phyloP scores from a whole-genome alignment of 2,888 invertebrate genomes.

The Ceratothoa steindachneri region DNA sequence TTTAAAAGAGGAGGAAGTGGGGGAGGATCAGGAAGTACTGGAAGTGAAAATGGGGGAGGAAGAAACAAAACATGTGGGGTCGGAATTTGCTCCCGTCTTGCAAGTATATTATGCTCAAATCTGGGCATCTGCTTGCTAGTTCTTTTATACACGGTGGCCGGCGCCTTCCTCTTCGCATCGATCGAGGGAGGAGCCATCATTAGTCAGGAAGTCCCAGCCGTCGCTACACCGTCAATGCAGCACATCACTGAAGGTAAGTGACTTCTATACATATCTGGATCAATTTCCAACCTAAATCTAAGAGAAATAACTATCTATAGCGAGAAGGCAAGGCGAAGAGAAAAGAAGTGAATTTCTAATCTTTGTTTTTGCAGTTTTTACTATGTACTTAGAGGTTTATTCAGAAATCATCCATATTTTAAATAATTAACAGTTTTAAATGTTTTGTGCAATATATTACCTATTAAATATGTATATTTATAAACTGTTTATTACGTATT shows the following conservation, averaged over 20 bases:
- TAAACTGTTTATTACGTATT: too few relatives aligned
- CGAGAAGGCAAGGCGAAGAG: background rate
- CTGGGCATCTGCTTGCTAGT: slow-evolving; percentile 90
- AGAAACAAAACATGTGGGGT: slow-evolving; percentile 24
- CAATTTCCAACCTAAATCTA: too few relatives aligned
- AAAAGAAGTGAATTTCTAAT: too few relatives aligned
- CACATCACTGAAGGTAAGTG: slow-evolving; percentile 4
- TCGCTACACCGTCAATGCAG: slow-evolving; percentile 6
- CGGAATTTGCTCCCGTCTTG: slow-evolving; percentile 35
- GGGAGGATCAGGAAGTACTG: background rate
- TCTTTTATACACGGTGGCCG: slow-evolving; percentile 81
- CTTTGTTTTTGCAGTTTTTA: too few relatives aligned
- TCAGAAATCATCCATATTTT: too few relatives aligned
- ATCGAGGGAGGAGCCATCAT: slow-evolving; percentile 66
- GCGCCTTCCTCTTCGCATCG: slow-evolving; percentile 87
- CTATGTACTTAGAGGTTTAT: too few relatives aligned
- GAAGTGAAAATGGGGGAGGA: background rate
- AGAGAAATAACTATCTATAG: background rate
- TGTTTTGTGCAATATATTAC: too few relatives aligned
- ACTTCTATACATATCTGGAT: too few relatives aligned
- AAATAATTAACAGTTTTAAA: too few relatives aligned
- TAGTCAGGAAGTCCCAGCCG: slow-evolving; percentile 20
- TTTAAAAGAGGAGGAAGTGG: background rate
- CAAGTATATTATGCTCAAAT: slow-evolving; percentile 58
- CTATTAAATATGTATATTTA: too few relatives aligned